Conservation (phyloP, 2,888 invertebrate genomes). For the Metallyticus violacea region DNA sequence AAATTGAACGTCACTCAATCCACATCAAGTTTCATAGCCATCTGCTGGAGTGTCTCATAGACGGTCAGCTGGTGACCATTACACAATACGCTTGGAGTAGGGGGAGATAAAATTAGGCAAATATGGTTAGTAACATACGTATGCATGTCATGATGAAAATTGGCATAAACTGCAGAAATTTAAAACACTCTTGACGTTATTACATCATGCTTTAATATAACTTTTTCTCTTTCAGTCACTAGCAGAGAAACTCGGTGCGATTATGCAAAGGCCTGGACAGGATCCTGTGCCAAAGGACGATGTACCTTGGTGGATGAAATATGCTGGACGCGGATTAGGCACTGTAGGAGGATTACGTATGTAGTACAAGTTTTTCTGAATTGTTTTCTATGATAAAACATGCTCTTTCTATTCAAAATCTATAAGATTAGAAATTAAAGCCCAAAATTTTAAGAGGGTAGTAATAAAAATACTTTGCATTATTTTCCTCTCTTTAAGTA, state of each 20-base stretch:
- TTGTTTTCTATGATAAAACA: too few relatives aligned
- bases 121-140: not conserved
- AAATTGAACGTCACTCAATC: not conserved
- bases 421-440: too few relatives aligned
- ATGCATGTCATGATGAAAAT: not conserved
- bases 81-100: not conserved
- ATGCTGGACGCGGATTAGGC: slow-evolving; percentile 78
- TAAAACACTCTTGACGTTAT: not conserved
- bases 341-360: slow-evolving; percentile 81
- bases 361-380: slow-evolving; percentile 43
- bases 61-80: not conserved
- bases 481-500: too few relatives aligned
- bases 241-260: slow-evolving; percentile 72
- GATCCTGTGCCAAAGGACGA: slow-evolving; percentile 76
- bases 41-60: not conserved
- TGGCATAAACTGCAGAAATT: not conserved
- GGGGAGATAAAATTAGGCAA: not conserved
- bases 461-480: too few relatives aligned
- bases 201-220: not conserved
- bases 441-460: too few relatives aligned
- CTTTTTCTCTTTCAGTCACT: slow-evolving; percentile 58
- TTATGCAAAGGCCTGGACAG: slow-evolving; percentile 73
- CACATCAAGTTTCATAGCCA: not conserved
- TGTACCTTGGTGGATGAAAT: slow-evolving; percentile 87
- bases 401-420: too few relatives aligned